phyloP scores from a whole-genome alignment of 2,113 vertebrate species.

The Cynoglossus semilaevis region DNA sequence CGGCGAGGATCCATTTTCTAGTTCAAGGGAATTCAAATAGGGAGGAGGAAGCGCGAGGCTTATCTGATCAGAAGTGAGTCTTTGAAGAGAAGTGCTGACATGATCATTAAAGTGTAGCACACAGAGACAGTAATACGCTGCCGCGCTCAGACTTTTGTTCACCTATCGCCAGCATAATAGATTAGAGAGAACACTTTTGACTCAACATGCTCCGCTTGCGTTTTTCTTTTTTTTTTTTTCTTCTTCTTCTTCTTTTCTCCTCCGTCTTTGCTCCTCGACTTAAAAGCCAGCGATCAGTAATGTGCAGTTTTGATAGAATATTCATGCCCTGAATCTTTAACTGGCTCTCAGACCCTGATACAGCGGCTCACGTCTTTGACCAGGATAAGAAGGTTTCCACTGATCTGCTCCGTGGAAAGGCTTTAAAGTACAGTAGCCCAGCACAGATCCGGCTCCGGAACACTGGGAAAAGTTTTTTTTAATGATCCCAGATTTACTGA shows the following conservation, averaged over 20 bases:
- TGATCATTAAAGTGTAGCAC: constrained; percentile 70
- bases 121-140: constrained; percentile 54
- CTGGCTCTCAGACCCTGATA: constrained; percentile 41
- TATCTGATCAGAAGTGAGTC: constrained; percentile 70
- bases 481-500: too few relatives aligned
- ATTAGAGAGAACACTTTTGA: constrained; percentile 59
- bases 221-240: constrained; percentile 52
- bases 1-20: constrained; percentile 61
- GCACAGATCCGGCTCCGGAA: too few relatives aligned
- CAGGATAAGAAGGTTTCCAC: constrained; percentile 15
- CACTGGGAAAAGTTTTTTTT: too few relatives aligned
- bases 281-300: constrained; percentile 60
- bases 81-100: constrained; percentile 77
- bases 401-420: constrained; percentile 3
- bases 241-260: too few relatives aligned
- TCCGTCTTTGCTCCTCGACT: constrained; percentile 12
- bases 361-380: constrained; percentile 40
- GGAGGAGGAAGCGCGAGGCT: constrained; percentile 55
- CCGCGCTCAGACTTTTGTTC: constrained; percentile 69
- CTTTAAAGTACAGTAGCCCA: not conserved
- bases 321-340: constrained; percentile 65
- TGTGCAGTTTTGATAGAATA: constrained; percentile 62
- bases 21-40: constrained; percentile 72
- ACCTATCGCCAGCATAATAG: constrained; percentile 69
- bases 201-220: constrained; percentile 63